Percentiles rank a stretch among this genome's conserved stretches.
Evolutionary conservation across 2,797 vertebrate species (phyloP).

Genomic region (Intellagama lesueurii): DNA sequence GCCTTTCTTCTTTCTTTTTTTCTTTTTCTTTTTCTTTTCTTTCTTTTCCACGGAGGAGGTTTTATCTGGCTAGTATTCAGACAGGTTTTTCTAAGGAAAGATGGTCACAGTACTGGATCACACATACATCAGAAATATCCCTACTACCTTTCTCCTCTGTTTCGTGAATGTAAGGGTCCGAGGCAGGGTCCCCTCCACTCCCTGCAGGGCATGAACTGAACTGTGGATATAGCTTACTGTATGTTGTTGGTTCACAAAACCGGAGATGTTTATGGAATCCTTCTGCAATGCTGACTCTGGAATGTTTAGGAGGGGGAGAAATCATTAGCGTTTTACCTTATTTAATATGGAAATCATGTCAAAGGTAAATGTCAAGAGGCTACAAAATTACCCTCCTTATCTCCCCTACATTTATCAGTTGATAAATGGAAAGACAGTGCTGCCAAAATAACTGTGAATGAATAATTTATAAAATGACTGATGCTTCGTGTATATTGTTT

Average conservation of each 20-base stretch:
- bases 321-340: slow-evolving; percentile 77
- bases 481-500: slow-evolving; percentile 83
- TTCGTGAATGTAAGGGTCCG: background rate
- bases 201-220: too few relatives aligned
- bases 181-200: background rate
- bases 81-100: background rate
- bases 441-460: slow-evolving; percentile 87
- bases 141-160: background rate
- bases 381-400: slow-evolving; percentile 82
- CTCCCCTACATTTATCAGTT: slow-evolving; percentile 79
- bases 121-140: background rate
- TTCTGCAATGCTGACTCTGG: slow-evolving; percentile 60
- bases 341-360: slow-evolving; percentile 83
- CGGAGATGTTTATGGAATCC: slow-evolving; percentile 25
- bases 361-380: slow-evolving; percentile 84
- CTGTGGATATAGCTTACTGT: fast-evolving
- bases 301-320: slow-evolving; percentile 46
- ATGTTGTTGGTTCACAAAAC: background rate
- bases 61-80: background rate
- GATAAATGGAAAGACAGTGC: slow-evolving; percentile 82
- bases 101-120: background rate
- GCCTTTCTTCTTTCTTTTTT: too few relatives aligned
- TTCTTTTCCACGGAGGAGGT: background rate
- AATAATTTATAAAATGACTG: slow-evolving; percentile 87
- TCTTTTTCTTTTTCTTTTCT: too few relatives aligned